A percentile compares a stretch with the other conserved stretches of the same genome.
These are phyloP conservation scores for Calliphora vicina DNA, from an alignment of 1,140 invertebrate genomes.

Conservation along the genomic window DNA sequence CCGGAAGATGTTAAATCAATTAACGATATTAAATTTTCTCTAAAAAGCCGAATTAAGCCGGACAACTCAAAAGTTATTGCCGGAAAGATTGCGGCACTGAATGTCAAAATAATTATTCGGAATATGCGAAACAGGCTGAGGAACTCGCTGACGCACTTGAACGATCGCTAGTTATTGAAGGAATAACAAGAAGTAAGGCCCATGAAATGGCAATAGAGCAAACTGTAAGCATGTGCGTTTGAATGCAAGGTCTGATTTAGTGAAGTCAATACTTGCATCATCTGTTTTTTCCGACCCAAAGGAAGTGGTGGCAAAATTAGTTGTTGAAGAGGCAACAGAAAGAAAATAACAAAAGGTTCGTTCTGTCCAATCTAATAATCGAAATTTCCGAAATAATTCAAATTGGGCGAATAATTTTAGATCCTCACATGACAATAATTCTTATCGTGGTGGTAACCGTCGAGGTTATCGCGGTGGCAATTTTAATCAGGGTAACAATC, in stretches of 20 bases:
- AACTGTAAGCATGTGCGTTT: neutral
- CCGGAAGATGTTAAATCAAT: neutral
- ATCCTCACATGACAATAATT: neutral
- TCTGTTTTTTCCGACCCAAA: neutral
- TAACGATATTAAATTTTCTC: neutral
- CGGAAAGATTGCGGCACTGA: neutral
- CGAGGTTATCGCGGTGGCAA: neutral
- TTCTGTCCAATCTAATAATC: neutral
- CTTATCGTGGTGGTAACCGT: neutral
- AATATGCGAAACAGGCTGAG: neutral
- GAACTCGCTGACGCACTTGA: neutral
- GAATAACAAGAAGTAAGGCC: neutral
- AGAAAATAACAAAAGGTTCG: neutral
- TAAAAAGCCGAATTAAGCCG: neutral
- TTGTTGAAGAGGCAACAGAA: conserved; percentile 21
- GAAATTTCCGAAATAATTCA: no score
- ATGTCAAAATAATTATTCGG: neutral
- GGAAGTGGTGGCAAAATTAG: conserved; percentile 9
- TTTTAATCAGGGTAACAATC: no score
- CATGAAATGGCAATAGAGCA: neutral
- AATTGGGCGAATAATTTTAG: no score
- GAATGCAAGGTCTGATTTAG: neutral
- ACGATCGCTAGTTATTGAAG: neutral
- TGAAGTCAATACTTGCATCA: neutral
- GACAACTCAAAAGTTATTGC: neutral